These are phyloP conservation scores for Odocoileus virginianus DNA, from an alignment of 2,113 vertebrate genomes.

Conservation along the genomic window DNA sequence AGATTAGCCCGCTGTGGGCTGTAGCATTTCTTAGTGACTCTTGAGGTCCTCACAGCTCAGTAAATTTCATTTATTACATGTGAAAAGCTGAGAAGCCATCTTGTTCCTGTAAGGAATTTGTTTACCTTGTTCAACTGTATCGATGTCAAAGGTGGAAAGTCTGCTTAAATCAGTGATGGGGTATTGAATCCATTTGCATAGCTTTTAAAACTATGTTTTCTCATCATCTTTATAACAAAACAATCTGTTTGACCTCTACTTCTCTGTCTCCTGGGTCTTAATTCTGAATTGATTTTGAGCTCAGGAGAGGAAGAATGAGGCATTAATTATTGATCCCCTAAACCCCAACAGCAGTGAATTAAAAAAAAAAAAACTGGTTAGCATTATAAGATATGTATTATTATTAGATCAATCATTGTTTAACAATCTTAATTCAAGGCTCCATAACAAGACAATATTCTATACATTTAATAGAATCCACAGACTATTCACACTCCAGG, in stretches of 20 bases:
- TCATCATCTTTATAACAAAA: constrained; percentile 22
- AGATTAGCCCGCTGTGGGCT: accelerated
- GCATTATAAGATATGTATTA: neutral
- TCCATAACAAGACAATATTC: neutral
- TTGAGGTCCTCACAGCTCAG: neutral
- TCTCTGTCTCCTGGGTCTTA: neutral
- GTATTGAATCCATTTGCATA: neutral
- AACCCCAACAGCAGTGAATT: constrained; percentile 14
- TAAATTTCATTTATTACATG: neutral
- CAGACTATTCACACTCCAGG: neutral
- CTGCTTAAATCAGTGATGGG: neutral
- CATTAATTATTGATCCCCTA: constrained; percentile 41
- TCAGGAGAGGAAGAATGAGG: neutral
- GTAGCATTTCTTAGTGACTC: neutral
- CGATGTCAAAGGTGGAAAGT: neutral
- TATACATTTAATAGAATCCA: neutral
- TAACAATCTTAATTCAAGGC: constrained; percentile 16
- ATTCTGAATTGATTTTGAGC: constrained; percentile 36
- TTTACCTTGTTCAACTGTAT: neutral
- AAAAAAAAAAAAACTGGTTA: constrained; percentile 22
- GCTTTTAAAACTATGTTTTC: neutral
- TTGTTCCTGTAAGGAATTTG: neutral
- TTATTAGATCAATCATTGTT: constrained; percentile 28
- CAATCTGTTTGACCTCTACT: neutral
- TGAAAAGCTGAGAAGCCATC: neutral